Evolutionary conservation across 2,888 invertebrate species (phyloP).

Genomic region (Drosophila koepferae): DNA sequence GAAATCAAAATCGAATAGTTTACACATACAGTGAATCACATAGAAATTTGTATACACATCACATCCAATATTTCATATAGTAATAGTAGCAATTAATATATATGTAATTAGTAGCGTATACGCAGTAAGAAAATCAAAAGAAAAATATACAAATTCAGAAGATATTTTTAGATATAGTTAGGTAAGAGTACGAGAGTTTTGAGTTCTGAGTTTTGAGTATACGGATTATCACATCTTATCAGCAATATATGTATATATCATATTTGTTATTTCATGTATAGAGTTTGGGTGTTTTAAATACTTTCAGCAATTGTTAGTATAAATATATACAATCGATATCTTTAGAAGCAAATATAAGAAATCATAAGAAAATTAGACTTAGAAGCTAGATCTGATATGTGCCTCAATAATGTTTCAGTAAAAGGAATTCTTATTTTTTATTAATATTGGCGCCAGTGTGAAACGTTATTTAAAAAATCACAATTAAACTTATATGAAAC

Average conservation of each 20-base stretch:
- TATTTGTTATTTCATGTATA: constrained; percentile 34
- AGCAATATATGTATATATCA: constrained; percentile 41
- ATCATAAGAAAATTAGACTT: not conserved
- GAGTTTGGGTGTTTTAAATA: constrained; percentile 19
- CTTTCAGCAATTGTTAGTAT: constrained; percentile 9
- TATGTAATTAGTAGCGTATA: constrained; percentile 68
- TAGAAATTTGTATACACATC: constrained; percentile 83
- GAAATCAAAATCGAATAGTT: constrained; percentile 55
- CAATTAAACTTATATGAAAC: not conserved
- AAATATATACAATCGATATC: constrained; percentile 25
- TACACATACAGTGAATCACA: constrained; percentile 85
- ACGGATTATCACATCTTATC: constrained; percentile 47
- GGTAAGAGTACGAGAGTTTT: constrained; percentile 30
- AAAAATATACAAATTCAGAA: constrained; percentile 17
- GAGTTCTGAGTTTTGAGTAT: constrained; percentile 24
- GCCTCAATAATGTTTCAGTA: not conserved
- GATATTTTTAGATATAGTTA: constrained; percentile 53
- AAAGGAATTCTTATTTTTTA: not conserved
- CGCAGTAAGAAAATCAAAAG: constrained; percentile 64
- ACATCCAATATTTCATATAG: constrained; percentile 83
- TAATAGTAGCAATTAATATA: constrained; percentile 72
- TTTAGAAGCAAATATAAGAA: not conserved
- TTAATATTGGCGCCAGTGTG: constrained; percentile 4
- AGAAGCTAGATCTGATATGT: not conserved
- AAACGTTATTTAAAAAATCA: constrained; percentile 1